Percentiles rank a stretch among this genome's conserved stretches.
Evolutionary conservation across 2,113 vertebrate genomes (phyloP).

Genomic region (Tragelaphus imberbis): DNA sequence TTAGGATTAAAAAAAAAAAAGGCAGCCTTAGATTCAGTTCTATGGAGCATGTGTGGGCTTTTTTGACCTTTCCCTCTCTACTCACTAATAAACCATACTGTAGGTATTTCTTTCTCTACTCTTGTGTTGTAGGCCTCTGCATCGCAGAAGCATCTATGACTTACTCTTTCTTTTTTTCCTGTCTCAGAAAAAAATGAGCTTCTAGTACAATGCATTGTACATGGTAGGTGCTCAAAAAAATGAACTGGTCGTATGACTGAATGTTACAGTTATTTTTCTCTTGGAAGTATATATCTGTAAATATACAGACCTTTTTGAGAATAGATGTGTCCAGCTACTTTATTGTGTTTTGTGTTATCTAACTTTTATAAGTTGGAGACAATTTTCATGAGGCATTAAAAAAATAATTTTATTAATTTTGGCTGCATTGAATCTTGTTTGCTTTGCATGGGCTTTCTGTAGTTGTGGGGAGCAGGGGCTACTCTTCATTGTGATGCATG

Average conservation of each 20-base stretch:
- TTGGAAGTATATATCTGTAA: not conserved
- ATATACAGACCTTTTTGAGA: not conserved
- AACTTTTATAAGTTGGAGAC: not conserved
- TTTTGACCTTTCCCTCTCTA: not conserved
- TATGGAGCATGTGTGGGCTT: not conserved
- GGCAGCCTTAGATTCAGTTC: not conserved
- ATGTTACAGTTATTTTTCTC: not conserved
- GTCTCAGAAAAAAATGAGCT: not conserved
- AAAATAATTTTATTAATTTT: not conserved
- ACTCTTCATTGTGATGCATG: not conserved
- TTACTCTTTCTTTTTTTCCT: not conserved
- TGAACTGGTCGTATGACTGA: not conserved
- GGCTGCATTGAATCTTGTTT: not conserved
- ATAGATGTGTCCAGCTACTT: not conserved
- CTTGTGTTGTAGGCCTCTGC: not conserved
- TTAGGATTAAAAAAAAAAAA: not conserved
- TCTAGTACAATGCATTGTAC: not conserved
- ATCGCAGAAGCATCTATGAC: not conserved
- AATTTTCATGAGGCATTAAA: not conserved
- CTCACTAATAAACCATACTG: not conserved
- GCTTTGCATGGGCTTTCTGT: not conserved
- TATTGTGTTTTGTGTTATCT: slow-evolving; percentile 29
- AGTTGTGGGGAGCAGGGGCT: not conserved
- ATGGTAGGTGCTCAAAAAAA: not conserved
- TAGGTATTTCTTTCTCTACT: not conserved